Evolutionary conservation across 2,797 vertebrate species (phyloP), one percentile per base, ranked within the genome.

Genomic region (Arctocebus calabarensis): DNA sequence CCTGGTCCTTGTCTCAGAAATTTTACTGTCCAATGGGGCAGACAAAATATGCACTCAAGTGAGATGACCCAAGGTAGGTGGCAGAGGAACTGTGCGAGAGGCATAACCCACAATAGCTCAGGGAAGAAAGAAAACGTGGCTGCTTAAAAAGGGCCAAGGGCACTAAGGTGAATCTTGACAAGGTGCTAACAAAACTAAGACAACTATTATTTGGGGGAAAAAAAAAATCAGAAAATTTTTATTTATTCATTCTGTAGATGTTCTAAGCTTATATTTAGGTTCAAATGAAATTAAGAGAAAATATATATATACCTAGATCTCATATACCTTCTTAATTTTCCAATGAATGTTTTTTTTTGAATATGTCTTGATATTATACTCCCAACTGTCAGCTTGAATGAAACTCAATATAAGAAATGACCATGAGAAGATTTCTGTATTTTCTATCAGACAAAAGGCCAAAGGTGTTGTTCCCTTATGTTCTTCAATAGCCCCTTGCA

Each of bases 391-490:
- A 70, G 62, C 66, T 91, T 79, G 64, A 79, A 93, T 55, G 43
- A 64, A 45, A 45, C 22, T 32, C 45, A 43, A 5, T 13, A 5
- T 4, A 34, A 61, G 25, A 78, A 79, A 79, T 23, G 27, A 59
- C 27, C 52, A 19, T 6, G 7, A 89, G 57, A 52, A 3, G 1
- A 37, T 59, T 66, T 84, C 61, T 57, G 12, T n/a, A 88, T 57
- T 82, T 95, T 40, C 68, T 29, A 79, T 29, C 40, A 52, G 74
- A 83, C 23, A 62, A 87, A 92, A 78, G 13, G 20, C 66, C 86
- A 64, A 59, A 82, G 20, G 64, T 83, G 34, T 2, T 73, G 11
- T 23, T 23, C 62, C 7, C 19, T 71, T 83, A 57, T 34, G 17
- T 92, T 70, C 68, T 90, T 88, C 43, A 71, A 16, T 27, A 27